phyloP scores from a whole-genome alignment of 2,797 vertebrate species.

The Erethizon dorsatum region DNA sequence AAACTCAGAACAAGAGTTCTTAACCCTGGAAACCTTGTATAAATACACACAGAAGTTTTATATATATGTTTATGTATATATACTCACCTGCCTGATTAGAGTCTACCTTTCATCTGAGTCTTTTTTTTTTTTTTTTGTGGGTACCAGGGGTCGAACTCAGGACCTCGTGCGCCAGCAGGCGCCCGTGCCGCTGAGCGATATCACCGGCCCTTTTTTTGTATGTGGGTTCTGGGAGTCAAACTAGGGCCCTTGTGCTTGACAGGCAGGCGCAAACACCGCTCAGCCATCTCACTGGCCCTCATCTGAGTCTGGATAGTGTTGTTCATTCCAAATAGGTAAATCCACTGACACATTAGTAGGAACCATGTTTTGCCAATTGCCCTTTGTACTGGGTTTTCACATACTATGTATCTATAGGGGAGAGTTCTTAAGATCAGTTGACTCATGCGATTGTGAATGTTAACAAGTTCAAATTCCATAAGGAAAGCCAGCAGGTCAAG shows the following conservation, averaged over 20 bases:
- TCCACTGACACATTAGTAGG: neutral
- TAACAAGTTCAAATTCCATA: conserved; percentile 9
- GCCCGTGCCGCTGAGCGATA: too few species aligned
- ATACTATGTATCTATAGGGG: neutral
- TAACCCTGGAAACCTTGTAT: neutral
- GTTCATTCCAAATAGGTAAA: conserved; percentile 33
- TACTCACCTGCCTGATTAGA: neutral
- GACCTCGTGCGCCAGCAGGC: too few species aligned
- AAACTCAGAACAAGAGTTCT: conserved; percentile 54
- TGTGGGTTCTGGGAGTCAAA: too few species aligned
- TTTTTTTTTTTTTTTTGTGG: neutral
- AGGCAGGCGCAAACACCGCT: too few species aligned
- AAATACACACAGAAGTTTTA: conserved; percentile 20
- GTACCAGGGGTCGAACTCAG: too few species aligned
- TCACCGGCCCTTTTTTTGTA: too few species aligned
- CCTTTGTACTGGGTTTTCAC: neutral
- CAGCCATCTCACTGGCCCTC: too few species aligned
- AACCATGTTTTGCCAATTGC: neutral
- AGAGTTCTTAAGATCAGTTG: conserved; percentile 7
- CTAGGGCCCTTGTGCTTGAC: too few species aligned
- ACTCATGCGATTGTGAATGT: neutral
- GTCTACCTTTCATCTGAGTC: neutral
- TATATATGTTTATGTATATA: neutral
- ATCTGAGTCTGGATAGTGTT: neutral
- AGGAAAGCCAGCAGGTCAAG: neutral